Conservation (phyloP, 2,113 vertebrate genomes). For the Alligator sinensis region DNA sequence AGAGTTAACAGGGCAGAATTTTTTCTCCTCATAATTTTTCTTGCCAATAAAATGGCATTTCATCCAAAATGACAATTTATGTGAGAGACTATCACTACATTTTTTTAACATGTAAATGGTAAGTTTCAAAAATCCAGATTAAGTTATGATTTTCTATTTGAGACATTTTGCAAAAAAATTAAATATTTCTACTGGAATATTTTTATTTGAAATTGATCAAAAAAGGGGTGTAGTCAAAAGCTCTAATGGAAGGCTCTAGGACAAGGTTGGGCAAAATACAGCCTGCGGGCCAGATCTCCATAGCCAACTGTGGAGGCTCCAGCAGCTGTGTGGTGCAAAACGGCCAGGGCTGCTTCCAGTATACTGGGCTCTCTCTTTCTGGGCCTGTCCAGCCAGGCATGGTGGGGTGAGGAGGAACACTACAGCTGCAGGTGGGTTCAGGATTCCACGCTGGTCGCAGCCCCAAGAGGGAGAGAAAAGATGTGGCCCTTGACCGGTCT, state of each 20-base stretch:
- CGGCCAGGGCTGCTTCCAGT: no score
- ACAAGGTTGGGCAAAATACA: no score
- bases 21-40: conserved; percentile 38
- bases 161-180: background rate
- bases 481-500: no score
- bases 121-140: background rate
- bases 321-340: background rate
- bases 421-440: no score
- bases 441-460: no score
- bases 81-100: background rate
- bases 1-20: conserved; percentile 35
- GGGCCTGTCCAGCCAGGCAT: no score
- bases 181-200: background rate
- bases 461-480: no score
- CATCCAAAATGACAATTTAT: background rate
- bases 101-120: background rate
- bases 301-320: no score
- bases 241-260: no score
- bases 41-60: conserved; percentile 23
- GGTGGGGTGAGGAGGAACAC: no score
- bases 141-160: background rate
- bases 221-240: background rate
- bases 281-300: no score
- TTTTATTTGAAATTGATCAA: conserved; percentile 1
- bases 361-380: no score